Conservation (phyloP, 2,113 vertebrate genomes). For the Psilopsiagon aymara region DNA sequence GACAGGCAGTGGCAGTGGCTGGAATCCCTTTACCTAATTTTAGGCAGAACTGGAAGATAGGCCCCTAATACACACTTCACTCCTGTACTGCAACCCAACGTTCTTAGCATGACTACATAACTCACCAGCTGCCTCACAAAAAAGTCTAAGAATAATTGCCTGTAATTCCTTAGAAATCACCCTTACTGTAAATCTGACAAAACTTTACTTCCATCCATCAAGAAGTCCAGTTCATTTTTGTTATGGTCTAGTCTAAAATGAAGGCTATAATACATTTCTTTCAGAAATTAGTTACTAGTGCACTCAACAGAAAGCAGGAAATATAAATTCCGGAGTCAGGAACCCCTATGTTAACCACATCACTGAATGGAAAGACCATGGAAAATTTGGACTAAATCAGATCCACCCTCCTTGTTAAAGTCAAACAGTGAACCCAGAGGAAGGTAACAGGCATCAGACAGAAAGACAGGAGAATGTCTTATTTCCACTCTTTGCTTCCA, state of each 20-base stretch:
- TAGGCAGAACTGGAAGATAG: not conserved
- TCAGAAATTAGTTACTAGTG: not conserved
- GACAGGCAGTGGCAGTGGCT: not conserved
- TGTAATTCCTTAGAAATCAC: not conserved
- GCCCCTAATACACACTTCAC: not conserved
- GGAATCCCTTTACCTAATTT: not conserved
- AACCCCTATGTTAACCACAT: not conserved
- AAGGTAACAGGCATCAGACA: not conserved
- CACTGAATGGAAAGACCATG: not conserved
- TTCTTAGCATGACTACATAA: not conserved
- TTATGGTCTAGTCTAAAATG: not conserved
- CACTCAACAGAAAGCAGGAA: not conserved
- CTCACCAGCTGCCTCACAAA: not conserved
- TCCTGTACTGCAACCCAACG: not conserved
- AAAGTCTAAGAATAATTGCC: not conserved
- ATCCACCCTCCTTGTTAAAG: not conserved
- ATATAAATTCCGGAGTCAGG: not conserved
- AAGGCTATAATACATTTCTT: not conserved
- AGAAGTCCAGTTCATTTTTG: not conserved
- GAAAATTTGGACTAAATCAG: not conserved
- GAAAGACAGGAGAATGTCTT: not conserved
- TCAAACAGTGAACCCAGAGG: not conserved
- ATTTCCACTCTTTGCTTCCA: not conserved
- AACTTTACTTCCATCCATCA: not conserved
- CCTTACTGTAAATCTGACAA: not conserved